phyloP scores from a whole-genome alignment of 64 coral and sea anemone species.

The Actinia equina region DNA sequence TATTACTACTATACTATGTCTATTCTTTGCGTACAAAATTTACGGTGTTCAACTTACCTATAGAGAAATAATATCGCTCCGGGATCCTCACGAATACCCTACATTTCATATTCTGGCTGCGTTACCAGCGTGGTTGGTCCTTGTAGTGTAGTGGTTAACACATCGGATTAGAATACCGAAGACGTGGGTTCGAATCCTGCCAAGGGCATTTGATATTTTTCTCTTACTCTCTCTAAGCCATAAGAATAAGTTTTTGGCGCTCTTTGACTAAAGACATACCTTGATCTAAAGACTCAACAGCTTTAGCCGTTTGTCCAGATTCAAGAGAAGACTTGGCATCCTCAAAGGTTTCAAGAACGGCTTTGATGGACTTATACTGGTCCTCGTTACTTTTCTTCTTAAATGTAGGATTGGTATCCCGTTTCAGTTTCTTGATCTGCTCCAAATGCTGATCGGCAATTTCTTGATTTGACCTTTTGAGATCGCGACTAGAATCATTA shows the following conservation, averaged over 20 bases:
- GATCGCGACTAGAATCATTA: not conserved
- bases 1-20: no score
- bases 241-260: conserved; percentile 24
- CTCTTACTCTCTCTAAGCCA: no score
- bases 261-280: not conserved
- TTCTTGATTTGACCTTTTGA: conserved; percentile 9
- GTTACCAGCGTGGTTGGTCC: no score
- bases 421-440: conserved; percentile 35
- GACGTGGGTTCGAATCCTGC: no score
- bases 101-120: no score
- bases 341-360: not conserved
- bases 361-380: conserved; percentile 33
- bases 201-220: no score
- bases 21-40: no score
- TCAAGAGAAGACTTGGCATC: not conserved
- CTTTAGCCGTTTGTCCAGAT: not conserved
- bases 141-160: no score
- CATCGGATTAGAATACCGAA: no score
- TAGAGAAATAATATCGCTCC: no score
- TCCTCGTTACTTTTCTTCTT: conserved; percentile 43
- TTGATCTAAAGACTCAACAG: not conserved
- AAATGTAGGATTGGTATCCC: not conserved
- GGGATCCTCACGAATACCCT: no score
- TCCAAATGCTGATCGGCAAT: conserved; percentile 18
- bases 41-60: no score